A percentile compares a stretch with the other conserved stretches of the same genome.
These are phyloP conservation scores for Cololabis saira DNA, from an alignment of 2,113 vertebrate genomes.

Conservation along the genomic window DNA sequence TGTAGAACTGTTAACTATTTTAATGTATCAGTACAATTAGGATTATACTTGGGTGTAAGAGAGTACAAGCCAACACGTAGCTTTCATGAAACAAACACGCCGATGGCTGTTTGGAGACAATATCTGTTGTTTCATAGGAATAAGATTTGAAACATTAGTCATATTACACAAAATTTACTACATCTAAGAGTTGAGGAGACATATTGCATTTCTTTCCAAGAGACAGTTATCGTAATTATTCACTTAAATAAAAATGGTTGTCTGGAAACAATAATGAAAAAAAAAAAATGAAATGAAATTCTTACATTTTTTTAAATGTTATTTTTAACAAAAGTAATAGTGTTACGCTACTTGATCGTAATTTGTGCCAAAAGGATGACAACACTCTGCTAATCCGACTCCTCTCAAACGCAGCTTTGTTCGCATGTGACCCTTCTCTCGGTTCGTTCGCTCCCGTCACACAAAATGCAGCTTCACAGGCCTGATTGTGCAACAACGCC, in stretches of 20 bases:
- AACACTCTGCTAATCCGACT: too few relatives aligned
- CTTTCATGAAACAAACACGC: neutral
- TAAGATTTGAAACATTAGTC: neutral
- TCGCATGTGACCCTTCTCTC: constrained; percentile 10
- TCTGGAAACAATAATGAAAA: too few relatives aligned
- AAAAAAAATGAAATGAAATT: too few relatives aligned
- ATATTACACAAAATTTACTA: neutral
- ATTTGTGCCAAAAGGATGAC: neutral
- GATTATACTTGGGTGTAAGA: neutral
- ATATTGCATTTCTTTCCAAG: neutral
- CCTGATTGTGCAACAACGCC: constrained; percentile 50
- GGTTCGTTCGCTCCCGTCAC: constrained; percentile 6
- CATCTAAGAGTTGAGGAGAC: neutral
- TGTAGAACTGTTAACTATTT: too few relatives aligned
- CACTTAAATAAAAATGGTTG: too few relatives aligned
- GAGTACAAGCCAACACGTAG: neutral
- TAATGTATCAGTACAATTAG: too few relatives aligned
- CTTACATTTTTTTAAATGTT: neutral
- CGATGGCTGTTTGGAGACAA: neutral
- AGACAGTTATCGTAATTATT: too few relatives aligned
- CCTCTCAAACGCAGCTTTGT: neutral
- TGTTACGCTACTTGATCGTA: neutral
- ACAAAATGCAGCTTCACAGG: constrained; percentile 26
- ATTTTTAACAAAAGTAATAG: neutral
- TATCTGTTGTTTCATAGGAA: neutral